Evolutionary conservation across 2,113 vertebrate species (phyloP).

Genomic region (Anguilla rostrata): DNA sequence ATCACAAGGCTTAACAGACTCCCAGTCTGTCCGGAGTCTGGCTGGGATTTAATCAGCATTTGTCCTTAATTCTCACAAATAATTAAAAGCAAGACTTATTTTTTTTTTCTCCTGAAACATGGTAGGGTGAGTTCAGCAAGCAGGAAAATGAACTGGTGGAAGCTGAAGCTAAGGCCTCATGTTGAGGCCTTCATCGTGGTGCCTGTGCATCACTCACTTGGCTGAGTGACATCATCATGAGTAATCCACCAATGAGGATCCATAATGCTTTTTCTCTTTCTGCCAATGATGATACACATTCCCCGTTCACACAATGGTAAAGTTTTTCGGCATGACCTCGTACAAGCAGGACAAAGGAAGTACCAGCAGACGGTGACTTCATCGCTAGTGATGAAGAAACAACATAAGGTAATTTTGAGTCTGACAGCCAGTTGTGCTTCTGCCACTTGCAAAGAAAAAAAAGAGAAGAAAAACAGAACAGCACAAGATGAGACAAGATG

Average conservation of each 20-base stretch:
- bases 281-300: not conserved
- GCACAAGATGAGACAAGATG: not conserved
- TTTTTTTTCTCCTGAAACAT: too few species aligned
- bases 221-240: too few species aligned
- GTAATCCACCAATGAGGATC: not conserved
- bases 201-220: too few species aligned
- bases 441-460: not conserved
- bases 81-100: too few species aligned
- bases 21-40: too few species aligned
- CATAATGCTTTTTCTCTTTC: not conserved
- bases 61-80: too few species aligned
- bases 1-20: too few species aligned
- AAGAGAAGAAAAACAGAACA: not conserved
- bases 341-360: not conserved
- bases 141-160: too few species aligned
- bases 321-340: not conserved
- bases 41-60: too few species aligned
- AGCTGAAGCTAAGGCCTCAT: too few species aligned
- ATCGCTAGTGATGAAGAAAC: not conserved
- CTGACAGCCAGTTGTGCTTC: not conserved
- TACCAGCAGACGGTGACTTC: not conserved
- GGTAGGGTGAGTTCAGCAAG: too few species aligned
- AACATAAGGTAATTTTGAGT: not conserved
- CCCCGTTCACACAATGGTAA: not conserved
- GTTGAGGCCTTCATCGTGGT: too few species aligned